phyloP scores from a whole-genome alignment of 2,113 vertebrate species.

The Bagarius yarrelli region DNA sequence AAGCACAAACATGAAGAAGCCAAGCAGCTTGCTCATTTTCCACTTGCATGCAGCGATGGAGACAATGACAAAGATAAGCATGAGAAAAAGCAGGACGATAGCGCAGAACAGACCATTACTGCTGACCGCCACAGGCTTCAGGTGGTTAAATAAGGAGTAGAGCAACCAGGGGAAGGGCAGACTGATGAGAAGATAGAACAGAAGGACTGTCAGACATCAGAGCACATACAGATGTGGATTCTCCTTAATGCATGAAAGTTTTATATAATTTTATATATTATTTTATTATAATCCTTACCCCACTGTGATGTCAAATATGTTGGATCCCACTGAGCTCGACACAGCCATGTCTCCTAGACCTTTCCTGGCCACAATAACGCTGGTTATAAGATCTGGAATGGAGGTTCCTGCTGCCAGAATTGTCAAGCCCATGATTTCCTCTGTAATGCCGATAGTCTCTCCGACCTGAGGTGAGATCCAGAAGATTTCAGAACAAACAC shows the following conservation, averaged over 20 bases:
- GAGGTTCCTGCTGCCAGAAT: conserved; percentile 75
- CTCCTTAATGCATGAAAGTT: neutral
- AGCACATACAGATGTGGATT: neutral
- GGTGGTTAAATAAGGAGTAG: conserved; percentile 62
- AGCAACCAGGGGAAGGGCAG: conserved; percentile 74
- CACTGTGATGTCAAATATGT: conserved; percentile 78
- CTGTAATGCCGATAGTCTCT: conserved; percentile 74
- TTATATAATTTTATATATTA: no score
- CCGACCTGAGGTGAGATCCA: conserved; percentile 63
- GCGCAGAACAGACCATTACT: conserved; percentile 77
- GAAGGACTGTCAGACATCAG: neutral
- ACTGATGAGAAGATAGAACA: conserved; percentile 45
- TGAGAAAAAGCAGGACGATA: conserved; percentile 77
- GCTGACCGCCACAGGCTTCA: conserved; percentile 68
- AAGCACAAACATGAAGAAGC: conserved; percentile 71
- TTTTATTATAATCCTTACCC: conserved; percentile 63
- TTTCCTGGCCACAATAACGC: conserved; percentile 75
- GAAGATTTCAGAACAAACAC: neutral
- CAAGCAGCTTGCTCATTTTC: conserved; percentile 73
- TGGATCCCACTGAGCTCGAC: conserved; percentile 76
- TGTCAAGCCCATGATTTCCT: conserved; percentile 76
- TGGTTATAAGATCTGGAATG: conserved; percentile 76
- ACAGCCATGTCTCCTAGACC: conserved; percentile 77
- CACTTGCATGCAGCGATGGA: conserved; percentile 73
- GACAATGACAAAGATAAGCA: conserved; percentile 75